Conservation (phyloP, 2,113 vertebrate species). For the Cervus canadensis region DNA sequence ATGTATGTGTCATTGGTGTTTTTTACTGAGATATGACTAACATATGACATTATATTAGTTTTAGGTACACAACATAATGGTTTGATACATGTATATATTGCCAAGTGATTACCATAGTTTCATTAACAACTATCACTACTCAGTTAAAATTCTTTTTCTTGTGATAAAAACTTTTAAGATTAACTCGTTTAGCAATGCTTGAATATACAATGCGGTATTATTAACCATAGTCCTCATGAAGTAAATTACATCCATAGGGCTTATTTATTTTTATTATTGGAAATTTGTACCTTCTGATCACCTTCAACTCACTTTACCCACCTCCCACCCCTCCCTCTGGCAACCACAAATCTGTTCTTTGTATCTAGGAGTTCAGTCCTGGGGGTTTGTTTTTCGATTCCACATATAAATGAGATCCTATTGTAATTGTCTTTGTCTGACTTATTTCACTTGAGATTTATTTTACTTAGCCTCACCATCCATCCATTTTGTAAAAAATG, state of each 20-base stretch:
- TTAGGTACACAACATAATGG: background rate
- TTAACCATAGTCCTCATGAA: background rate
- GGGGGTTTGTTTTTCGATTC: background rate
- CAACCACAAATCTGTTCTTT: background rate
- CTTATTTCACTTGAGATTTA: background rate
- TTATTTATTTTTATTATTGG: background rate
- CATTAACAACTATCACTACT: background rate
- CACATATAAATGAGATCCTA: background rate
- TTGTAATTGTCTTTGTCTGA: background rate
- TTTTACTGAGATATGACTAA: background rate
- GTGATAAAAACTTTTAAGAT: background rate
- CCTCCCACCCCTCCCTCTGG: rapidly evolving
- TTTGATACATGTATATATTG: background rate
- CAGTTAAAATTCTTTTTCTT: background rate
- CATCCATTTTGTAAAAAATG: background rate
- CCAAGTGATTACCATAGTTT: background rate
- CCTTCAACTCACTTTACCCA: background rate
- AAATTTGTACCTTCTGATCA: background rate
- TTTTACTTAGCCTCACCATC: background rate
- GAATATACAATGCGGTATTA: background rate
- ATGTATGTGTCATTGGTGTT: background rate
- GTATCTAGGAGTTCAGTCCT: background rate
- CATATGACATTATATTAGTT: background rate
- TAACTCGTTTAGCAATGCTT: background rate
- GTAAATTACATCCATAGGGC: background rate